Base-by-base conservation (phyloP, 2,113 vertebrate genomes). In the Mastomys coucha region DNA sequence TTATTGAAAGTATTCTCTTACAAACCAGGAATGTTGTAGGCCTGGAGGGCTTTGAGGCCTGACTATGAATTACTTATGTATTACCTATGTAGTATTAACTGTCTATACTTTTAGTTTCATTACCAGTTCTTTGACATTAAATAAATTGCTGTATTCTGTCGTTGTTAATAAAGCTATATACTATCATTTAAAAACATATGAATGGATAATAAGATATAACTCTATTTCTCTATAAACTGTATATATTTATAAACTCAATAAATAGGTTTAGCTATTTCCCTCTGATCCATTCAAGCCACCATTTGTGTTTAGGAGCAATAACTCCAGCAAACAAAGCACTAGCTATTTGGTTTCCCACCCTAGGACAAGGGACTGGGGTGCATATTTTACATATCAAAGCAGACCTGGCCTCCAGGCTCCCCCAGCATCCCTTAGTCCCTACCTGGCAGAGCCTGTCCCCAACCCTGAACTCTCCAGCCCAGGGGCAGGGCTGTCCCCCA, bases 111-210 rank as follows among this genome's bases (percentile, higher is more conserved):
- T 73, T 67, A 58, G 75, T 88, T 96, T 95, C 12, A 12, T 42
- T 94, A 58, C 42, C 19, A 1, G 36, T 95, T 10, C 60, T 91
- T 91, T 72, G n/a, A 91, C 22, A 94, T 33, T 65, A 93, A 36
- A 51, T 91, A 63, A 33, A 95, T 72, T 39, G 28, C 22, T 87
- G 51, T 39, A 17, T 91, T 86, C 85, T 16, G 49, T 77, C 45
- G 73, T 20, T 95, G 28, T 89, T 90, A 77, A 60, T 81, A 82
- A 89, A 96, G 14, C 42, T 86, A 14, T 42, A 17, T 22, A 26
- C 10, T 91, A 88, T 63, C 14, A 85, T 49, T 86, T 73, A 12
- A 77, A 67, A 70, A 28, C 42, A 49, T 87, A 72, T 75, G 80
- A 96, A 93, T 5, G 63, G 14, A 86, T 91, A 51, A 17, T 94